Evolutionary conservation across 1,140 invertebrate species (phyloP), one percentile per base, ranked within the genome.

Genomic region (Drosophila ananassae): DNA sequence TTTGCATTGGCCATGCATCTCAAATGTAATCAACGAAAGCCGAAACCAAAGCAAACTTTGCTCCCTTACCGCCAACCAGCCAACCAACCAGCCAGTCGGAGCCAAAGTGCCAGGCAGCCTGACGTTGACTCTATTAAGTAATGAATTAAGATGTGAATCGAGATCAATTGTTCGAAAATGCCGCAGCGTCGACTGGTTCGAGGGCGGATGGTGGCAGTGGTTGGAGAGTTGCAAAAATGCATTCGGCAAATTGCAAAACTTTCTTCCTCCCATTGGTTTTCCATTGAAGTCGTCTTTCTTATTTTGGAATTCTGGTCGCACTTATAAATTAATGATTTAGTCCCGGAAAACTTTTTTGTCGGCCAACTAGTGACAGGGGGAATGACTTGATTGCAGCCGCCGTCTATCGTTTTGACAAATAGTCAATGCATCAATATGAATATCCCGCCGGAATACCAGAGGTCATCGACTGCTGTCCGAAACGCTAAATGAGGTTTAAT

Each of bases 91-190:
- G 25, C 30, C 58, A 21, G 1, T n/a, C 21, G 17, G 17, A 32
- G 54, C 24, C 57, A 56, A 69, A 25, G 47, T 51, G 48, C 25
- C 50, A 39, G 55, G n/a, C 24, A 13, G 53, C 24, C 71, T 52
- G 39, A 47, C 30, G 55, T 61, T 57, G 64, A 75, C 69, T 89
- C 78, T 87, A 85, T 85, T 85, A 87, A 62, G 68, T 80, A 87
- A 81, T 87, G 82, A 85, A 87, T 89, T 89, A 82, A 81, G 78
- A 81, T 61, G 73, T 75, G 78, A 81, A 82, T 78, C 60, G 82
- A 71, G 82, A 87, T 87, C 82, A 85, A 85, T 85, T 85, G 82
- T 87, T 87, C 55, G 75, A 68, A 82, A 85, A 82, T 57, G 78
- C 57, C 69, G 39, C 61, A 62, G 73, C 63, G 59, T 34, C 41